A percentile compares a stretch with the other conserved stretches of the same genome.
Evolutionary conservation across 2,797 vertebrate genomes (phyloP).

Genomic region (Apogon hyalosoma): DNA sequence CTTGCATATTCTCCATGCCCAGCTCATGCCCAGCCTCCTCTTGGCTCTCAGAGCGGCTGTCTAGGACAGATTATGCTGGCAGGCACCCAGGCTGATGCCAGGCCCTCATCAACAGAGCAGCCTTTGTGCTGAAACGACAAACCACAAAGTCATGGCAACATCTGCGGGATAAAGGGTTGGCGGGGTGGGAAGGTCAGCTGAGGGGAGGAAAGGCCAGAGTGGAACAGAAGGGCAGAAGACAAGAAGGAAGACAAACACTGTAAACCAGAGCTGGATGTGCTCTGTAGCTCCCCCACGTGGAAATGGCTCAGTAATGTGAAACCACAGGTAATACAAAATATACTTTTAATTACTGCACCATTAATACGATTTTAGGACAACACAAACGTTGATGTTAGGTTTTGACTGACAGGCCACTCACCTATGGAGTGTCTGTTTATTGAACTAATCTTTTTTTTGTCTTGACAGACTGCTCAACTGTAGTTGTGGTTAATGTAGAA

Average conservation of each 20-base stretch:
- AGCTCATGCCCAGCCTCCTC: conserved; percentile 41
- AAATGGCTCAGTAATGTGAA: background rate
- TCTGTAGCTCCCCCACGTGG: conserved; percentile 13
- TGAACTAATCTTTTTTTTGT: too few relatives aligned
- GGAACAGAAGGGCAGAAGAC: conserved; percentile 35
- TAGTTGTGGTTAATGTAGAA: too few relatives aligned
- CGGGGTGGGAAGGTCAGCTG: conserved; percentile 37
- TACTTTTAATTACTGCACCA: background rate
- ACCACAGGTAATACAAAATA: background rate
- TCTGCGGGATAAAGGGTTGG: conserved; percentile 66
- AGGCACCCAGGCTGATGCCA: conserved; percentile 71
- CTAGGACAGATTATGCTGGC: conserved; percentile 77
- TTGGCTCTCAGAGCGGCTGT: conserved; percentile 53
- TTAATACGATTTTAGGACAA: too few relatives aligned
- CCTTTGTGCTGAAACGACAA: conserved; percentile 79
- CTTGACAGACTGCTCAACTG: too few relatives aligned
- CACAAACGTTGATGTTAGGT: too few relatives aligned
- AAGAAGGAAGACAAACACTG: conserved; percentile 17
- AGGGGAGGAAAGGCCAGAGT: conserved; percentile 43
- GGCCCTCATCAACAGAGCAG: conserved; percentile 72
- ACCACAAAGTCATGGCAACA: conserved; percentile 75
- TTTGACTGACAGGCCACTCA: too few relatives aligned
- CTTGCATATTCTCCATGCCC: conserved; percentile 22
- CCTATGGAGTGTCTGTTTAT: too few relatives aligned
- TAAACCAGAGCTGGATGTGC: conserved; percentile 25